Conservation (phyloP, 2,888 invertebrate genomes). For the Amorpha juglandis region DNA sequence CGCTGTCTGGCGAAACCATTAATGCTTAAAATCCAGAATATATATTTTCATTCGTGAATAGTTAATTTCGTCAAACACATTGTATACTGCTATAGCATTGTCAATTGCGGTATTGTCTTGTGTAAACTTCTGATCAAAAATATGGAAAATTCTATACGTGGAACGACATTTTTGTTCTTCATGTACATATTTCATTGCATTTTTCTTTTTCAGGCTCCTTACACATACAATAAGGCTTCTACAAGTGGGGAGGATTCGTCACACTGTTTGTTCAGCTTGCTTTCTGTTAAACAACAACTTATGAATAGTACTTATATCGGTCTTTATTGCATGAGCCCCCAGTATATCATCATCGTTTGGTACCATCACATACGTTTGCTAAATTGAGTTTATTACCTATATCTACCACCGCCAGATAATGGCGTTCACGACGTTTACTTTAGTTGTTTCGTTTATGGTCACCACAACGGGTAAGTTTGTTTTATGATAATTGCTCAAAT, state of each 20-base stretch:
- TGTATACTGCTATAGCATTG: not conserved
- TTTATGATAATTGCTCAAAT: conserved; percentile 12
- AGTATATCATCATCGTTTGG: conserved; percentile 55
- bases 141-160: not conserved
- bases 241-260: conserved; percentile 55
- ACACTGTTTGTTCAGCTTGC: conserved; percentile 69
- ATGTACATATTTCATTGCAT: conserved; percentile 21
- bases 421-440: conserved; percentile 47
- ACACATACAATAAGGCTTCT: conserved; percentile 33
- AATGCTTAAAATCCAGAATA: not conserved
- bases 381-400: conserved; percentile 32
- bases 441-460: conserved; percentile 47
- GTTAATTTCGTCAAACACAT: not conserved
- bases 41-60: not conserved
- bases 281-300: conserved; percentile 51
- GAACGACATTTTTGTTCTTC: conserved; percentile 5
- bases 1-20: not conserved
- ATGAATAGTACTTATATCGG: conserved; percentile 64
- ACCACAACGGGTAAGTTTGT: conserved; percentile 54
- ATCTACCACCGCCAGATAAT: conserved; percentile 48
- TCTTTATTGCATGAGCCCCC: conserved; percentile 46
- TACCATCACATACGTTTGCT: conserved; percentile 39
- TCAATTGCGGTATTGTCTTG: not conserved
- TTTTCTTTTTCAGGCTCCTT: conserved; percentile 38
- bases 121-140: not conserved